These are phyloP conservation scores for Coremacera marginata DNA, from an alignment of 2,888 invertebrate species.

Conservation along the genomic window DNA sequence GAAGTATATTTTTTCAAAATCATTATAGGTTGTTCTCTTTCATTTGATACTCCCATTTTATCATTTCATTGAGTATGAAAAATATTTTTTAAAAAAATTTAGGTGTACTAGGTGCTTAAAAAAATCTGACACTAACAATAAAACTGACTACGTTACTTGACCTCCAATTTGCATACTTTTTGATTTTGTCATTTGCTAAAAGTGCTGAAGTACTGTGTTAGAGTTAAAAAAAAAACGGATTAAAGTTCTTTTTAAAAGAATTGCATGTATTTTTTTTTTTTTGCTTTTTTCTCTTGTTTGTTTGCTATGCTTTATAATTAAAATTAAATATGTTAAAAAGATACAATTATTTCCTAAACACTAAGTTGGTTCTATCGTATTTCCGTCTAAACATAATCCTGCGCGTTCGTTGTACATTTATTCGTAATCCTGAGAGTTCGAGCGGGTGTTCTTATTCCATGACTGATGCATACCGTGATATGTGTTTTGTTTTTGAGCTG, in stretches of 20 bases:
- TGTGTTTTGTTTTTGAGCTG: constrained; percentile 56
- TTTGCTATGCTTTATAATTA: neutral
- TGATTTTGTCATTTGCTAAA: no score
- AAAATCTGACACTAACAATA: no score
- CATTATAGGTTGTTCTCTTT: no score
- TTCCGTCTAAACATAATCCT: neutral
- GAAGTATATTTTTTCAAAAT: no score
- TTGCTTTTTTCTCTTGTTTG: neutral
- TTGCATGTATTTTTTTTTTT: constrained; percentile 15
- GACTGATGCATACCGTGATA: constrained; percentile 55
- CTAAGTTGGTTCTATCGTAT: neutral
- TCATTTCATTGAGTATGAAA: no score
- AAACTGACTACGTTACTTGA: no score
- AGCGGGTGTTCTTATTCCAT: constrained; percentile 46
- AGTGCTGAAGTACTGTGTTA: no score
- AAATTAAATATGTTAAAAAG: neutral
- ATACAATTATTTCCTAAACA: neutral
- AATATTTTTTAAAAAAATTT: no score
- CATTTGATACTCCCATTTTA: no score
- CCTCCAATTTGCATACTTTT: no score
- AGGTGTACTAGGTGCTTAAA: no score
- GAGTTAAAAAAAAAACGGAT: no score
- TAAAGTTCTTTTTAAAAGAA: constrained; percentile 30
- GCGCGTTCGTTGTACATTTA: neutral
- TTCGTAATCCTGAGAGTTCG: constrained; percentile 16